Base-by-base conservation (phyloP, 2,797 vertebrate species). In the Masticophis lateralis region DNA sequence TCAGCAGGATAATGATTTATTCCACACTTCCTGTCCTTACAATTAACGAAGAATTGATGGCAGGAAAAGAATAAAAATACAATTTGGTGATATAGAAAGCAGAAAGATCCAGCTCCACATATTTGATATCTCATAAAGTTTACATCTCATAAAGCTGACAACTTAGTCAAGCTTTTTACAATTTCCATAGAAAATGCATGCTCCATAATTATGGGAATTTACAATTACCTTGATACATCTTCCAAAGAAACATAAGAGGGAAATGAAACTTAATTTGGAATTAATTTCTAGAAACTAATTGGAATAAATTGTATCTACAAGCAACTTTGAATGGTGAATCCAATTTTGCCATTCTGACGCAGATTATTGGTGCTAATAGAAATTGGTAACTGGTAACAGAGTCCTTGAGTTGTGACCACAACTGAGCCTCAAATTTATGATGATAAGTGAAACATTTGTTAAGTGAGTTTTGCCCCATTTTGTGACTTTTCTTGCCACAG, bases 231-330 rank as follows among this genome's bases (percentile, higher is more conserved):
- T 92, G 69, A 90, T 61, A 90, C 53, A 51, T 90, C 88, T 86
- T 90, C 51, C 59, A 69, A 69, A 90, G 47, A 66, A 87, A 47
- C 79, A 93, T 87, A 59, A 90, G 32, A 90, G 60, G 51, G 79
- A 87, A 90, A 87, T 93, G 79, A 90, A 93, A 43, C 60, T 90
- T 60, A 93, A 86, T 90, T 47, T 89, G 83, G 86, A 91, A 43
- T 92, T 89, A 92, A 89, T 89, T 89, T 92, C 79, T 90, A 57
- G 32, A 89, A 90, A 79, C 66, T 89, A 92, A 90, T 57, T 87
- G 89, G 32, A 66, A 89, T 32, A 89, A 90, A 59, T 86, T 25
- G 47, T n/a, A 18, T 56, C 56, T 37, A 87, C n/a, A 61, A 89
- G 56, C 28, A 87, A 51, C 51, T 87, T 79, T 90, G 92, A 90